Base-by-base conservation (phyloP, 2,888 invertebrate species). In the Temnothorax rugatulus region DNA sequence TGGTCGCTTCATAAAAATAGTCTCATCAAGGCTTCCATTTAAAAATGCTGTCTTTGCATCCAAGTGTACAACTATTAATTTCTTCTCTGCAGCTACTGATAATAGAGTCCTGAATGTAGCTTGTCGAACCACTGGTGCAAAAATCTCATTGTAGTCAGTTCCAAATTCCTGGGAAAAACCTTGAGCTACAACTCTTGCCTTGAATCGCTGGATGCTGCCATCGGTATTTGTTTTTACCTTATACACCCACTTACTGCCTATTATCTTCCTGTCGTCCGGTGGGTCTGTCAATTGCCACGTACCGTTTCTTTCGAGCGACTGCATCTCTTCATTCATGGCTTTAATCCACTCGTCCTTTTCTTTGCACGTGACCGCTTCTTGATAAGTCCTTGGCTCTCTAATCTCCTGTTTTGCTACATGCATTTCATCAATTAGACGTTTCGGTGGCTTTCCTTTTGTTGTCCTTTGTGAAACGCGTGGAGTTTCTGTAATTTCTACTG, bases 21-120 rank as follows among this genome's bases (percentile, higher is more conserved):
- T 21, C 1, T 76, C 69, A 8, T 52, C 34, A 13, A 57, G 18
- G 21, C 13, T 4, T 8, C 76, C 54, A 29, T 83, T 76, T 15
- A 83, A 47, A 9, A 76, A 76, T 2, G 69, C 69, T 4, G 68
- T 83, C 1, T 69, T 76, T 0, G 29, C 47, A 8, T 83, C 69
- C 34, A 63, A 61, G 5, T 83, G 76, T 0, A 68, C 59, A 1
- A 61, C 34, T 0, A 34, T 2, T 1, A 83, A 15, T 15, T 3
- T 38, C 11, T 9, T 68, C 5, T 18, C 41, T 41, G 34, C 57
- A 47, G 74, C 82, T 1, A 83, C 25, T 0, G 57, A 15, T 4
- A 83, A 15, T 0, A 75, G 4, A 0, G 47, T 13, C 18, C 34
- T 18, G 4, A 83, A 68, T 0, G 66, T 83, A n/a, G 74, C 5